A percentile compares a stretch with the other conserved stretches of the same genome.
phyloP scores from a whole-genome alignment of 2,888 invertebrate species.

The Nomada lathburiana region DNA sequence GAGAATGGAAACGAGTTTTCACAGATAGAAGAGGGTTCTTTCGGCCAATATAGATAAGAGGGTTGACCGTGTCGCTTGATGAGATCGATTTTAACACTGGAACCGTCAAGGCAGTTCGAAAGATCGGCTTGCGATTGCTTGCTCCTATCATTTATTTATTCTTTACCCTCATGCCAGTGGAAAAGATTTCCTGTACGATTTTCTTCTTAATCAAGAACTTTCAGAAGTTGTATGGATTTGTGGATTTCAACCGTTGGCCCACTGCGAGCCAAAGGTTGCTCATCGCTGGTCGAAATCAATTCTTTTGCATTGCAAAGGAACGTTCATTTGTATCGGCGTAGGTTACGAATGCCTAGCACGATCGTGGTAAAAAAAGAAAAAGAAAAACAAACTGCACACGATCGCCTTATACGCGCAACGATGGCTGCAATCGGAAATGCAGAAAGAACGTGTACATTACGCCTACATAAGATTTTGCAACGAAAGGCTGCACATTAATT shows the following conservation, averaged over 20 bases:
- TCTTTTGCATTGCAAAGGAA: constrained; percentile 1
- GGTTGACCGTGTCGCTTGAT: constrained; percentile 26
- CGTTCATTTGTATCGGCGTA: constrained; percentile 4
- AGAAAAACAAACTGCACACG: constrained; percentile 8
- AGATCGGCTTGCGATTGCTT: neutral
- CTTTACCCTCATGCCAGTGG: too few relatives aligned
- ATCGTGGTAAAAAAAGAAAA: neutral
- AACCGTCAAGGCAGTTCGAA: too few relatives aligned
- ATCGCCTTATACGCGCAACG: constrained; percentile 5
- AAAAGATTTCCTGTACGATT: too few relatives aligned
- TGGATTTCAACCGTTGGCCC: too few relatives aligned
- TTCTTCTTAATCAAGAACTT: too few relatives aligned
- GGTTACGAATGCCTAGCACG: constrained; percentile 27
- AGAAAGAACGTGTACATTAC: constrained; percentile 24
- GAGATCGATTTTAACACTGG: constrained; percentile 41
- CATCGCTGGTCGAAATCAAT: neutral
- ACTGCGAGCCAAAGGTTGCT: too few relatives aligned
- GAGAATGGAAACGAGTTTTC: constrained; percentile 48
- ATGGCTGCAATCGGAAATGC: constrained; percentile 20
- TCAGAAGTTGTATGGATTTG: too few relatives aligned
- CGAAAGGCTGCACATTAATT: constrained; percentile 14
- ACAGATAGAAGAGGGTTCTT: constrained; percentile 33
- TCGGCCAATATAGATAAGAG: constrained; percentile 32
- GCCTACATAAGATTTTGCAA: constrained; percentile 35
- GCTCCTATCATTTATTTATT: too few relatives aligned